These are phyloP conservation scores for Condylostylus longicornis DNA, from an alignment of 1,140 invertebrate species.

Conservation along the genomic window DNA sequence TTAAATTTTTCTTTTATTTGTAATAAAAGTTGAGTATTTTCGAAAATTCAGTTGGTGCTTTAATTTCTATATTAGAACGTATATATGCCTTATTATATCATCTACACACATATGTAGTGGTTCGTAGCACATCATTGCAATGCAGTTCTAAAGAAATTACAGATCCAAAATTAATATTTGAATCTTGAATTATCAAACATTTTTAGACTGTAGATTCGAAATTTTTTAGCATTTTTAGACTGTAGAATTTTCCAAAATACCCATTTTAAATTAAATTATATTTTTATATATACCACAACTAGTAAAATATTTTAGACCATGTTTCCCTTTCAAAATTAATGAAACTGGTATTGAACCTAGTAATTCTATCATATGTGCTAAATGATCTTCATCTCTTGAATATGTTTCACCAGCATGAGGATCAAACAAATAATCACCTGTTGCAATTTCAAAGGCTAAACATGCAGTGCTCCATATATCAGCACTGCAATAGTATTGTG, in stretches of 20 bases:
- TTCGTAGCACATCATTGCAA: too few species aligned
- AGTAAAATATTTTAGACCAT: constrained; percentile 30
- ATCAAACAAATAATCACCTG: constrained; percentile 98
- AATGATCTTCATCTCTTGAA: constrained; percentile 91
- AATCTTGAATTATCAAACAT: too few species aligned
- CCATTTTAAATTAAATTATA: constrained; percentile 33
- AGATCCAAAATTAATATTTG: too few species aligned
- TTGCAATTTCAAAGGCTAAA: constrained; percentile 97
- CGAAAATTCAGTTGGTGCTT: too few species aligned
- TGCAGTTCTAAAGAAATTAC: too few species aligned
- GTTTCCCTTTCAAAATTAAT: constrained; percentile 28
- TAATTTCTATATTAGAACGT: too few species aligned
- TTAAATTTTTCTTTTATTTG: background rate
- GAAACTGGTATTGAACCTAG: constrained; percentile 78
- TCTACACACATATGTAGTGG: constrained; percentile 24
- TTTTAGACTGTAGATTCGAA: too few species aligned
- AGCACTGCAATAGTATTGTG: constrained; percentile 84
- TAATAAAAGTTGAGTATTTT: constrained; percentile 50
- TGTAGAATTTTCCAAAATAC: constrained; percentile 35
- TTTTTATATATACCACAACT: constrained; percentile 22
- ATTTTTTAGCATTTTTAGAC: too few species aligned
- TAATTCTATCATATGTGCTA: constrained; percentile 96
- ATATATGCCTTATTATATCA: background rate
- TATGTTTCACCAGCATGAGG: constrained; percentile 79
- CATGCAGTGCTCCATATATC: constrained; percentile 98